These are phyloP conservation scores for Andrena bicolor DNA, from an alignment of 2,888 invertebrate genomes.

Conservation along the genomic window DNA sequence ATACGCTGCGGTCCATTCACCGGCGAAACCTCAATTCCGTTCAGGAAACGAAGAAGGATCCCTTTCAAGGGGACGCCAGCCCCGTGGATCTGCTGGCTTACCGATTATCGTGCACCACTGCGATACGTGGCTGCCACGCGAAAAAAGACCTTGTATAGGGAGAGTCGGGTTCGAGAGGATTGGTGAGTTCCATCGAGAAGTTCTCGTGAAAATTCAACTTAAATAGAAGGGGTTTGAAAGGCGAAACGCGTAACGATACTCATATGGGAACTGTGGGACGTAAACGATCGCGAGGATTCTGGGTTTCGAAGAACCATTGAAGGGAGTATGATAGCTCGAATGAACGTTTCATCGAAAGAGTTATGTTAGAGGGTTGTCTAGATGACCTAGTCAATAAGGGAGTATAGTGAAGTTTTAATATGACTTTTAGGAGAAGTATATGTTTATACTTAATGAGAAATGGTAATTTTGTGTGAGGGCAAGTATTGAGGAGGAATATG, in stretches of 20 bases:
- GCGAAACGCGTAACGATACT: constrained; percentile 21
- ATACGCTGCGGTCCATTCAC: constrained; percentile 66
- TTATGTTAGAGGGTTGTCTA: too few relatives aligned
- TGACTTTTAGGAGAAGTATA: too few relatives aligned
- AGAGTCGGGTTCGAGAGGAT: too few relatives aligned
- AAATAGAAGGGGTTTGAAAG: constrained; percentile 13
- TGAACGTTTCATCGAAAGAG: too few relatives aligned
- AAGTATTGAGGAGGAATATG: too few relatives aligned
- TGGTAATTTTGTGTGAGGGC: too few relatives aligned
- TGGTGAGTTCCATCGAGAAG: constrained; percentile 8
- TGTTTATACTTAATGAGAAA: too few relatives aligned
- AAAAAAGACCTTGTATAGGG: neutral
- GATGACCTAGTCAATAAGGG: too few relatives aligned
- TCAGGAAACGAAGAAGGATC: constrained; percentile 69
- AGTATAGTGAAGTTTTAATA: too few relatives aligned
- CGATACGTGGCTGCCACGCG: neutral
- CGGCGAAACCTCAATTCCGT: constrained; percentile 70
- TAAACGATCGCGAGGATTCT: constrained; percentile 9
- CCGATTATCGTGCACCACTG: neutral
- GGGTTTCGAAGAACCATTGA: neutral
- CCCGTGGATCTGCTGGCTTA: constrained; percentile 23
- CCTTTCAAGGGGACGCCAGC: constrained; percentile 61
- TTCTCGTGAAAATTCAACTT: constrained; percentile 51
- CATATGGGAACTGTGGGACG: constrained; percentile 4
- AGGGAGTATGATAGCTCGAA: too few relatives aligned